Evolutionary conservation across 2,113 vertebrate genomes (phyloP).

Genomic region (Engraulis encrasicolus): DNA sequence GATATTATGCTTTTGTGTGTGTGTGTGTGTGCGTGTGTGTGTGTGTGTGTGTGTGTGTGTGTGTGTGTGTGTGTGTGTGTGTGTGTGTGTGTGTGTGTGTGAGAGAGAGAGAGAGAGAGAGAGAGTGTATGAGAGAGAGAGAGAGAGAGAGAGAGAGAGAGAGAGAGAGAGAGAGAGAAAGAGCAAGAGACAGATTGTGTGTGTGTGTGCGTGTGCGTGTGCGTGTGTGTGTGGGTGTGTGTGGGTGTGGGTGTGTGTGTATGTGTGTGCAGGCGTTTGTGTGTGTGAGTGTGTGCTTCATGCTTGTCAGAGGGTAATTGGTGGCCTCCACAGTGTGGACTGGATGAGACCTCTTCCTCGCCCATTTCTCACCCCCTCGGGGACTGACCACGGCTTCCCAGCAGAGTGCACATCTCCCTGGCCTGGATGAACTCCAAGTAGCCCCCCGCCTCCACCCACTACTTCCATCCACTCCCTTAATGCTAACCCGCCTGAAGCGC

Average conservation of each 20-base stretch:
- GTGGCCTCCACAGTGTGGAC: not conserved
- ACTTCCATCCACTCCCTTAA: too few relatives aligned
- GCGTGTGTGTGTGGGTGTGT: too few relatives aligned
- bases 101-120: not conserved
- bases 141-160: not conserved
- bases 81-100: not conserved
- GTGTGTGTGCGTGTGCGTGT: not conserved
- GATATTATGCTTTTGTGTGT: not conserved
- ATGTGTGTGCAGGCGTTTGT: not conserved
- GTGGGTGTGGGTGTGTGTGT: too few relatives aligned
- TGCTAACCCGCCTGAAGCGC: not conserved
- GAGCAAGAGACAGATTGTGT: not conserved
- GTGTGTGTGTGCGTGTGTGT: not conserved
- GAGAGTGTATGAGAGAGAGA: too few relatives aligned
- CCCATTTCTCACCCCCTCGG: not conserved
- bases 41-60: not conserved
- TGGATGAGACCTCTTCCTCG: not conserved
- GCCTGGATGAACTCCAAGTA: not conserved
- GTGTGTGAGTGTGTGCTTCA: not conserved
- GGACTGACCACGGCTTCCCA: not conserved
- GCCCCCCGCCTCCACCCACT: not conserved
- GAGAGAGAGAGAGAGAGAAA: not conserved
- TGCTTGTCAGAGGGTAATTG: not conserved
- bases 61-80: not conserved
- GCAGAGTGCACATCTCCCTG: not conserved